phyloP scores from a whole-genome alignment of 2,797 vertebrate genomes.

The Crypturellus tataupa region DNA sequence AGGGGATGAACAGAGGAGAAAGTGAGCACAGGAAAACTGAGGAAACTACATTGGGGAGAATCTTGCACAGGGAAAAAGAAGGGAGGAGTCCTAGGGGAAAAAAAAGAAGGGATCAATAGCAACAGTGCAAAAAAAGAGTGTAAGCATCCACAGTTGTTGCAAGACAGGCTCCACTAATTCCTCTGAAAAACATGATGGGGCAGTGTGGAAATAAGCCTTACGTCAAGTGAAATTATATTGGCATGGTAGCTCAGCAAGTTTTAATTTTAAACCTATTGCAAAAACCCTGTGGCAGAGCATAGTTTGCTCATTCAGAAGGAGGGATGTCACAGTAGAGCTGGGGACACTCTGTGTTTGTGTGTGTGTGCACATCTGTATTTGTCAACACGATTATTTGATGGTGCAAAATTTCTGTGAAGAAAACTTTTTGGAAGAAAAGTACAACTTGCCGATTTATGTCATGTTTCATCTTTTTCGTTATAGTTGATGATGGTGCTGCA shows the following conservation, averaged over 20 bases:
- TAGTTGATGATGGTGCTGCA: slow-evolving; percentile 94
- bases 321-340: background rate
- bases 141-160: accelerated
- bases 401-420: background rate
- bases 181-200: background rate
- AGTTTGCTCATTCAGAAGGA: background rate
- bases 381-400: background rate
- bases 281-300: background rate
- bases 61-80: background rate
- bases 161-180: background rate
- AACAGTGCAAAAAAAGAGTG: background rate
- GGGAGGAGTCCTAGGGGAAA: background rate
- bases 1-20: background rate
- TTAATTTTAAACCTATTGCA: background rate
- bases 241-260: background rate
- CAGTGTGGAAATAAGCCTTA: background rate
- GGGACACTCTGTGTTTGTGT: background rate
- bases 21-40: background rate
- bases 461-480: slow-evolving; percentile 43
- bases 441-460: background rate
- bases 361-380: background rate
- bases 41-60: background rate
- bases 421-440: background rate
- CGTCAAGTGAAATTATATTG: background rate
- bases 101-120: background rate